Evolutionary conservation across 1,140 invertebrate species (phyloP).

Genomic region (Lineus longissimus): DNA sequence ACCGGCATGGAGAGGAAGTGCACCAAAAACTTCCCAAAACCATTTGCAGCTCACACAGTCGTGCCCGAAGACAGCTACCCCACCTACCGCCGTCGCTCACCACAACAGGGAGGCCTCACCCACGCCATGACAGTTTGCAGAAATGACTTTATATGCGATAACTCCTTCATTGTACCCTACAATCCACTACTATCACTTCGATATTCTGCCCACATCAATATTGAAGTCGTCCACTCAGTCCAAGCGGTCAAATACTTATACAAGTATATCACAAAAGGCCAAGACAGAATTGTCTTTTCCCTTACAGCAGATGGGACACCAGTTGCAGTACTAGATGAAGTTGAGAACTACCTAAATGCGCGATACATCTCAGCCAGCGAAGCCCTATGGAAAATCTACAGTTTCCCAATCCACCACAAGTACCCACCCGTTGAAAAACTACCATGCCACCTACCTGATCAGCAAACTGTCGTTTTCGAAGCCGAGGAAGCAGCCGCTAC

Average conservation of each 20-base stretch:
- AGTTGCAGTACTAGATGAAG: conserved; percentile 9
- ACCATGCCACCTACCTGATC: conserved; percentile 55
- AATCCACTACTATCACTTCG: conserved; percentile 16
- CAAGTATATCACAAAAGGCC: conserved; percentile 47
- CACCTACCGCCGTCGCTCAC: conserved; percentile 3
- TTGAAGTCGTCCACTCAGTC: conserved; percentile 13
- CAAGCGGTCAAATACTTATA: conserved; percentile 34
- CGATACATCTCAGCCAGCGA: conserved; percentile 35
- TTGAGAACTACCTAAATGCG: conserved; percentile 18
- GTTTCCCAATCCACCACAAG: conserved; percentile 46
- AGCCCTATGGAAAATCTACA: conserved; percentile 34
- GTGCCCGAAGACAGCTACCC: conserved; percentile 17
- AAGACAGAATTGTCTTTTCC: conserved; percentile 6
- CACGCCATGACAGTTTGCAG: neutral
- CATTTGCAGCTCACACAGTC: conserved; percentile 13
- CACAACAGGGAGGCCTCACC: neutral
- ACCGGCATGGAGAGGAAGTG: conserved; percentile 14
- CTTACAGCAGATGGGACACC: neutral
- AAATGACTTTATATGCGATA: neutral
- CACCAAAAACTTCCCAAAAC: conserved; percentile 26
- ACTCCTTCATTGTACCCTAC: conserved; percentile 20
- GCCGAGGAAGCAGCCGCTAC: conserved; percentile 28
- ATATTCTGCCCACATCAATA: conserved; percentile 23
- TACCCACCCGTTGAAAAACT: conserved; percentile 44
- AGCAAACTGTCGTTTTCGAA: conserved; percentile 52